phyloP scores from a whole-genome alignment of 2,113 vertebrate species.

The Stigmatopora argus region DNA sequence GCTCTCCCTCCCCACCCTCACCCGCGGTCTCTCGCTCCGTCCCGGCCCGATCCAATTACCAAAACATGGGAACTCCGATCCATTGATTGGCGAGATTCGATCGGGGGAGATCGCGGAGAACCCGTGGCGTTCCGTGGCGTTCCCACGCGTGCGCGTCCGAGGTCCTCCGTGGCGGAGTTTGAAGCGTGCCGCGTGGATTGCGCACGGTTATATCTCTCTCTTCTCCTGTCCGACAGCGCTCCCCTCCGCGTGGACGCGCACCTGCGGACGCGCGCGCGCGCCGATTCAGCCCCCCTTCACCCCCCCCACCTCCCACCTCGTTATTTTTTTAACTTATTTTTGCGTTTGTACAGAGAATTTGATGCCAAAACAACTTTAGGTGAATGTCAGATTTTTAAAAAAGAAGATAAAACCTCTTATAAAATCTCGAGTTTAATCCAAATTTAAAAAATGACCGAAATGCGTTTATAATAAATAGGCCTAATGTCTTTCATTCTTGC shows the following conservation, averaged over 20 bases:
- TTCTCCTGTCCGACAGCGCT: slow-evolving; percentile 69
- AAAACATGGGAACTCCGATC: slow-evolving; percentile 69
- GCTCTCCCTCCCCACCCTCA: slow-evolving; percentile 62
- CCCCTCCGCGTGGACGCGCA: slow-evolving; percentile 62
- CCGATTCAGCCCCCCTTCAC: slow-evolving; percentile 10
- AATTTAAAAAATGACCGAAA: no score
- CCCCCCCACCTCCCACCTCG: neutral
- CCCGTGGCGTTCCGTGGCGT: slow-evolving; percentile 35
- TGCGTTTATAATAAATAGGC: no score
- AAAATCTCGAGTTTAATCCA: no score
- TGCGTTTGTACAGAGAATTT: no score
- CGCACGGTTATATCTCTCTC: slow-evolving; percentile 59
- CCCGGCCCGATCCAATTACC: slow-evolving; percentile 59
- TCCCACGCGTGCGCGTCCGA: slow-evolving; percentile 24
- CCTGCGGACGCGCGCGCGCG: slow-evolving; percentile 54
- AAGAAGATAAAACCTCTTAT: no score
- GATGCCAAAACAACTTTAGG: no score
- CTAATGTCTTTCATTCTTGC: neutral
- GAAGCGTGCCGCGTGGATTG: slow-evolving; percentile 42
- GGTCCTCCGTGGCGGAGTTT: slow-evolving; percentile 30
- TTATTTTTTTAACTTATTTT: no score
- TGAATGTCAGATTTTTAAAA: no score
- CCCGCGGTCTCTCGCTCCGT: slow-evolving; percentile 48
- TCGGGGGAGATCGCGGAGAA: slow-evolving; percentile 49
- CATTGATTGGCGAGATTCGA: slow-evolving; percentile 67